Conservation (phyloP, 2,113 vertebrate species). For the Syrmaticus mikado region DNA sequence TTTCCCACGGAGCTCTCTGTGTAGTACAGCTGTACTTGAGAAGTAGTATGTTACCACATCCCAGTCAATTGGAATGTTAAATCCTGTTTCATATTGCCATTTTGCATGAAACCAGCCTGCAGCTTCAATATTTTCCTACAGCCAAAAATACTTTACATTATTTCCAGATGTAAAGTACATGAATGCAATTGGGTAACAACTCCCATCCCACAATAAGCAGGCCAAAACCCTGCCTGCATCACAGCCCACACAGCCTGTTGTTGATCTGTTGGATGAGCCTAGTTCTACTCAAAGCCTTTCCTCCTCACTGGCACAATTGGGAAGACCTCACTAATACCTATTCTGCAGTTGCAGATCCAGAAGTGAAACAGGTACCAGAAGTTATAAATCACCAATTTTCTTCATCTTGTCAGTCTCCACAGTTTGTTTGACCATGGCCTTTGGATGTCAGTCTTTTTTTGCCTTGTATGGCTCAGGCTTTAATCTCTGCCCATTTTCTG, state of each 20-base stretch:
- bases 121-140: not conserved
- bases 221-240: not conserved
- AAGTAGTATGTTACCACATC: not conserved
- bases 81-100: not conserved
- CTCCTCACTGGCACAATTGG: not conserved
- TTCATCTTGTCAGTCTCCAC: not conserved
- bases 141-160: not conserved
- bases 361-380: not conserved
- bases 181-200: not conserved
- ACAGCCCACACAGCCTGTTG: not conserved
- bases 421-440: not conserved
- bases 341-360: not conserved
- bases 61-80: not conserved
- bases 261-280: not conserved
- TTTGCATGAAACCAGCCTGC: not conserved
- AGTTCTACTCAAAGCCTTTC: not conserved
- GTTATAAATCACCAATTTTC: not conserved
- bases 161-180: not conserved
- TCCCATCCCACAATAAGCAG: not conserved
- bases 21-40: not conserved
- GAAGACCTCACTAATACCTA: not conserved
- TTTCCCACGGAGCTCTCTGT: not conserved
- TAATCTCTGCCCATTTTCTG: not conserved
- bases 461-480: not conserved
- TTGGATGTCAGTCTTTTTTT: not conserved